Base-by-base conservation (phyloP, 2,797 vertebrate species). In the Pelochelys cantorii region DNA sequence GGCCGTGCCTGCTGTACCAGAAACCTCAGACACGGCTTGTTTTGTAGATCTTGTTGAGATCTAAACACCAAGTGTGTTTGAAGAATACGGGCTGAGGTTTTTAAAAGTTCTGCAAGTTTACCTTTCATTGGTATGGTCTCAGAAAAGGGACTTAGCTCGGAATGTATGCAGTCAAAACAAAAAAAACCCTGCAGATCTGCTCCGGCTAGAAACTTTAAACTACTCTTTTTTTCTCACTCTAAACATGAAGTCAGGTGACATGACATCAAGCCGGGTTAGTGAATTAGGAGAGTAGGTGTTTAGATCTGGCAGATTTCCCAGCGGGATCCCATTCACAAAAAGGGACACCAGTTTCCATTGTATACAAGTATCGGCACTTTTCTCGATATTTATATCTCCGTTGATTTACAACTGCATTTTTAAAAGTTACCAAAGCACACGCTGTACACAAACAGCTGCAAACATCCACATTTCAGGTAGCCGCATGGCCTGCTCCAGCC, bases 211-310 rank as follows among this genome's bases (percentile, higher is more conserved):
- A 83, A 89, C 1, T 3, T 65, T 20, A 77, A 54, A 84, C 22
- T 78, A 2, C 0, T 81, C 81, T 78, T 54, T 23, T 83, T 92
- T 79, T 1, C 0, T 79, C 59, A 59, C 2, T 59, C 56, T 11
- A 11, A 1, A 77, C 52, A 27, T 88, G 87, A 95, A 85, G 34
- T 42, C 88, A 87, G 93, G 42, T 80, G 74, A 89, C 85, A 56
- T 54, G 93, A 79, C 7, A 8, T 56, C 90, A 82, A 79, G 11
- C 15, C 90, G 52, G 74, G 56, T 65, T 20, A 78, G 90, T 74
- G 86, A 95, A 83, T 85, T 68, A 71, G 18, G 11, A 68, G 79
- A 92, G 52, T 83, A 90, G 84, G 85, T 94, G 80, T 93, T 91
- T 89, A 68, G 89, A 86, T 88, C 87, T 86, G 71, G 77, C 88